Evolutionary conservation across 2,888 invertebrate species (phyloP).

Genomic region (Cephonodes hylas): DNA sequence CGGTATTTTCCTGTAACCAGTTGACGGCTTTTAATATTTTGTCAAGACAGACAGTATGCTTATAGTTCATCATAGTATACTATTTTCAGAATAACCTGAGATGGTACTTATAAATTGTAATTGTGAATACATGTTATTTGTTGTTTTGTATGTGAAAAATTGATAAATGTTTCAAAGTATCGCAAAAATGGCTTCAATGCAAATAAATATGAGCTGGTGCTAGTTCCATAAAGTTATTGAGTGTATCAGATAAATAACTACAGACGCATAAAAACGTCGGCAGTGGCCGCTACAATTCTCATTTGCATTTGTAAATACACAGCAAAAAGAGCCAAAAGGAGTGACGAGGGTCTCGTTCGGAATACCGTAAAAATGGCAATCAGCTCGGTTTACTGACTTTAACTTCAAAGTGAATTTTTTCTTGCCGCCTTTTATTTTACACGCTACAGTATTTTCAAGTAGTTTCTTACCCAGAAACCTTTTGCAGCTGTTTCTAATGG

Average conservation of each 20-base stretch:
- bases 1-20: no score
- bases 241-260: not conserved
- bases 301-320: constrained; percentile 61
- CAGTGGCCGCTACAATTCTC: constrained; percentile 29
- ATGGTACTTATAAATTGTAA: no score
- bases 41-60: no score
- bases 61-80: no score
- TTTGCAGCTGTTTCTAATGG: constrained; percentile 34
- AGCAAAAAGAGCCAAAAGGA: constrained; percentile 57
- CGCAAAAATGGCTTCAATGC: not conserved
- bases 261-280: not conserved
- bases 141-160: no score
- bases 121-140: no score
- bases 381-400: constrained; percentile 63
- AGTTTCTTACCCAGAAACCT: constrained; percentile 39
- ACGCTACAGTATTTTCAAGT: constrained; percentile 44
- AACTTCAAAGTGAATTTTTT: constrained; percentile 61
- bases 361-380: constrained; percentile 70
- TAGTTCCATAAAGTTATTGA: not conserved
- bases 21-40: no score
- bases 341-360: constrained; percentile 66
- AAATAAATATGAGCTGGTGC: not conserved
- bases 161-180: no score
- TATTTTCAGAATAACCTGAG: no score
- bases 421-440: constrained; percentile 50